Conservation (phyloP, 2,888 invertebrate genomes). For the Andrena haemorrhoa region DNA sequence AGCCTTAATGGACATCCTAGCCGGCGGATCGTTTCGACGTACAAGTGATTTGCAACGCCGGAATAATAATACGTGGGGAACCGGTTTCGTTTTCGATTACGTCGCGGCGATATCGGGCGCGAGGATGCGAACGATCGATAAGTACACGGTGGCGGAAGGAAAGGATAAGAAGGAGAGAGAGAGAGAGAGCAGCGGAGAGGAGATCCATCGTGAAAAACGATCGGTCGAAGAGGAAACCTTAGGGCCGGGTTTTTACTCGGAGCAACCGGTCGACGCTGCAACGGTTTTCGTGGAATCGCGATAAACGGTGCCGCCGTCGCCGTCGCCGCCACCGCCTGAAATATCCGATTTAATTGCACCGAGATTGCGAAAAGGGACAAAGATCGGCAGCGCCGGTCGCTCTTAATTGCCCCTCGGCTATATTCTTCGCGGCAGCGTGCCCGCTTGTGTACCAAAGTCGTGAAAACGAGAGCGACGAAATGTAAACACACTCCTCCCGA, state of each 20-base stretch:
- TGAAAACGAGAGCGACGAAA: conserved; percentile 45
- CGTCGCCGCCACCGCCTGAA: conserved; percentile 78
- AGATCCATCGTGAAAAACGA: conserved; percentile 63
- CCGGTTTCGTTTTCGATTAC: conserved; percentile 71
- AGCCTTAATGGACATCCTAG: conserved; percentile 53
- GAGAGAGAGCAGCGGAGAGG: conserved; percentile 4
- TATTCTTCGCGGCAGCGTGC: conserved; percentile 35
- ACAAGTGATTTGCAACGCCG: conserved; percentile 60
- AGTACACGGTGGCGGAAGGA: conserved; percentile 50
- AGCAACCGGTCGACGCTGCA: conserved; percentile 69
- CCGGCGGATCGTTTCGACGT: conserved; percentile 62
- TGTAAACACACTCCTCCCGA: neutral
- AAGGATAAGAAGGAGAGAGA: conserved; percentile 20
- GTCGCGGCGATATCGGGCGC: conserved; percentile 59
- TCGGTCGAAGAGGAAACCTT: conserved; percentile 60
- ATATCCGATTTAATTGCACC: conserved; percentile 83
- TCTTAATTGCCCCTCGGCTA: conserved; percentile 77
- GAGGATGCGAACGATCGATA: conserved; percentile 59
- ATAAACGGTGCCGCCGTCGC: conserved; percentile 76
- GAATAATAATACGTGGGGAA: conserved; percentile 63
- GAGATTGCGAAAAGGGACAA: conserved; percentile 81
- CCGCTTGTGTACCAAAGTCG: conserved; percentile 21
- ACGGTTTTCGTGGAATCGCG: conserved; percentile 76
- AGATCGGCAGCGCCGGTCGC: conserved; percentile 79
- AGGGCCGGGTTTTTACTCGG: conserved; percentile 73